These are phyloP conservation scores for Apis dorsata DNA, from an alignment of 1,140 invertebrate genomes.

Conservation along the genomic window DNA sequence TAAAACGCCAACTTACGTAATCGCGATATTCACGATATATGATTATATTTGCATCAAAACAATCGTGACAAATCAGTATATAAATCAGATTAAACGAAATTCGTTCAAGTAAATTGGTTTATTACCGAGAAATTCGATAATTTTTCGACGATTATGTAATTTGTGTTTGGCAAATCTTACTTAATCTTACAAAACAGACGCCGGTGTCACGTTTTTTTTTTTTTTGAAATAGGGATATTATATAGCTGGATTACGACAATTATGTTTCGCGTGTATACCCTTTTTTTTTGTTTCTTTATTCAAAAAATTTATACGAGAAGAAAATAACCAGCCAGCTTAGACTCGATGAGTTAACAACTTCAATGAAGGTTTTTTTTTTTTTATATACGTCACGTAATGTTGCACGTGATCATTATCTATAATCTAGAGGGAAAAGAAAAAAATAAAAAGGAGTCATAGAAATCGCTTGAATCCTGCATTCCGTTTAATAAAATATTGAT, in stretches of 20 bases:
- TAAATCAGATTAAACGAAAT: not conserved
- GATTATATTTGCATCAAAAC: not conserved
- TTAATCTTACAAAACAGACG: not conserved
- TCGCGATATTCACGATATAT: too few relatives aligned
- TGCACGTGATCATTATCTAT: constrained; percentile 21
- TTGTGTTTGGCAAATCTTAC: not conserved
- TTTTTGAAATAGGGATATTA: not conserved
- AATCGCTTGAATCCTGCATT: not conserved
- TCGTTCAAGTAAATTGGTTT: not conserved
- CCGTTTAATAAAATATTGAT: not conserved
- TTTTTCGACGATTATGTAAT: constrained; percentile 1
- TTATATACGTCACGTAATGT: constrained; percentile 10
- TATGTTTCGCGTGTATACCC: not conserved
- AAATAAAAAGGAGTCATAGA: not conserved
- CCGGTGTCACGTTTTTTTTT: not conserved
- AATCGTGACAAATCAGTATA: not conserved
- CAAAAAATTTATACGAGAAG: not conserved
- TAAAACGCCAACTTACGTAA: too few relatives aligned
- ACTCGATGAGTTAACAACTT: constrained; percentile 30
- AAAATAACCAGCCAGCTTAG: not conserved
- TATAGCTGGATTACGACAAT: not conserved
- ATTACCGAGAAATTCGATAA: not conserved
- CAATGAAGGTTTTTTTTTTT: not conserved
- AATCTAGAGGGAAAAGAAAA: not conserved
- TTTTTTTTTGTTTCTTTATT: not conserved